Evolutionary conservation across 2,888 invertebrate species (phyloP), one percentile per base, ranked within the genome.

Genomic region (Rhamphomyia laevipes): DNA sequence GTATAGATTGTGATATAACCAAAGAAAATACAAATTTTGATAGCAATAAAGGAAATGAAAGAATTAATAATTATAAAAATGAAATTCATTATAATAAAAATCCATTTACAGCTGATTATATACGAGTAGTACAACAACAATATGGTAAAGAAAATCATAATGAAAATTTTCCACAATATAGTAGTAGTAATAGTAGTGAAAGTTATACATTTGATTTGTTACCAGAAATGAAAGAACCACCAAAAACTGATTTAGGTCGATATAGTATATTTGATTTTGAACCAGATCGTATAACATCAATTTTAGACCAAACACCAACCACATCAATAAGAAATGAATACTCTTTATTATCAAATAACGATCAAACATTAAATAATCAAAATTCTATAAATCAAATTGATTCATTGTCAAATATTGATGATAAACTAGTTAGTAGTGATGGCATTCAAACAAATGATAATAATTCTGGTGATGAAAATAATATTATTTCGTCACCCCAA

Each of bases 201-300:
- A 27, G 9, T 27, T 7, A 40, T 27, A 23, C 18, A 11, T 42
- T 42, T 27, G 42, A 42, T 37, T 23, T 35, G 23, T 10, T 37
- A 15, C 45, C 45, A n/a, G 37, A 23, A 23, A 13, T 16, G 15
- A 50, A 16, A 18, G 45, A 50, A 41, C 45, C 48, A 12, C 51
- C 53, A 15, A 51, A 51, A 50, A 52, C 53, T 10, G 53, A 51
- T 46, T 31, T 53, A 50, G 52, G 49, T 52, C 51, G 51, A 27
- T 48, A 38, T 31, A 45, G 46, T 7, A 31, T 55, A 46, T 56
- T 56, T 44, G 50, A 55, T 48, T 56, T 56, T 41, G 52, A 56
- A 30, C 53, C 56, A 27, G 51, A 50, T 11, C 52, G 47, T 23
- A 55, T 56, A 16, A 48, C 46, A 12, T 50, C 52, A 11, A 38